These are phyloP conservation scores for Saguinus oedipus DNA, from an alignment of 2,797 vertebrate species.

Conservation along the genomic window DNA sequence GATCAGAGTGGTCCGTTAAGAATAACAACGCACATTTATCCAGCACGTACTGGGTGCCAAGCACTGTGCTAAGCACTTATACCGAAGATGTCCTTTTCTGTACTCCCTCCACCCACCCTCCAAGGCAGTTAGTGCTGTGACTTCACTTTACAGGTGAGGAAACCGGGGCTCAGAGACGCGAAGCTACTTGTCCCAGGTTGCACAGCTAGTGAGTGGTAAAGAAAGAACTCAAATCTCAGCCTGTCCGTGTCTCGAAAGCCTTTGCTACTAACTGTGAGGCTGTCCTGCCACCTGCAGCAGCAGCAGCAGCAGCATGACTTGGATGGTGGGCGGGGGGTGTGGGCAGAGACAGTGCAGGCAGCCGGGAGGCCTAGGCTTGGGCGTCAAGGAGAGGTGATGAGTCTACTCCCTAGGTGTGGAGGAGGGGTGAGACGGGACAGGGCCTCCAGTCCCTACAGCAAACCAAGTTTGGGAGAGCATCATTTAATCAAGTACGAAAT, in stretches of 20 bases:
- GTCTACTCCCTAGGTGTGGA: not conserved
- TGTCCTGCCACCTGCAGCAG: not conserved
- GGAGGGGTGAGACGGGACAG: not conserved
- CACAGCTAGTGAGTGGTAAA: not conserved
- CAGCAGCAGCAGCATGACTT: not conserved
- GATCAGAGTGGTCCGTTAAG: not conserved
- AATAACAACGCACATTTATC: not conserved
- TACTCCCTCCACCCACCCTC: not conserved
- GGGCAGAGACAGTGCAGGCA: not conserved
- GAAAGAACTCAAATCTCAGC: not conserved
- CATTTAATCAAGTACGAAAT: not conserved
- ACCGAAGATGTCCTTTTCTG: not conserved
- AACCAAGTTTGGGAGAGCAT: not conserved
- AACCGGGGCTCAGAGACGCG: not conserved
- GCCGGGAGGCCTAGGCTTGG: not conserved
- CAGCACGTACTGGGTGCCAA: constrained; percentile 20
- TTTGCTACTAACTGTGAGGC: not conserved
- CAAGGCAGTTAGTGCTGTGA: not conserved
- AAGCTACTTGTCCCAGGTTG: not conserved
- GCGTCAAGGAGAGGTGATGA: not conserved
- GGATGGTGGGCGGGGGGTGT: not conserved
- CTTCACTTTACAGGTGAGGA: not conserved
- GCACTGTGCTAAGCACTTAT: constrained; percentile 54
- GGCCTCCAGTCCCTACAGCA: not conserved
- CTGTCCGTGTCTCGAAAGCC: not conserved